Conservation (phyloP, 2,113 vertebrate genomes). For the Oreocharis arfaki region DNA sequence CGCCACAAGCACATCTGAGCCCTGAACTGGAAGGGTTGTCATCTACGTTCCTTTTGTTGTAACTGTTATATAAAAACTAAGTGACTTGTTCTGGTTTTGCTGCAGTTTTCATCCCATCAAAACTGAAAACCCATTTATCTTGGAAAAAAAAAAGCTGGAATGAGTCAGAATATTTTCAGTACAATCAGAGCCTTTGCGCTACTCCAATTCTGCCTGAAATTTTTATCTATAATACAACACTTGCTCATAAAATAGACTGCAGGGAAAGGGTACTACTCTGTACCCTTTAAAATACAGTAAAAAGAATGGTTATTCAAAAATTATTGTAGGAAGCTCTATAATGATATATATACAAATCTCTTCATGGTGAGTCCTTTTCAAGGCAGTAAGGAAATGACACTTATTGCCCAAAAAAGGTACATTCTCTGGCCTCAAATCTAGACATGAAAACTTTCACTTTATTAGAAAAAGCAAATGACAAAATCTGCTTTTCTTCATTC, state of each 20-base stretch:
- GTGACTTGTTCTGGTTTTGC: neutral
- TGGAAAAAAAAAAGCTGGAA: neutral
- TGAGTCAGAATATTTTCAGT: neutral
- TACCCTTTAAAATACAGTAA: neutral
- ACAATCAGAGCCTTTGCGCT: fast-evolving
- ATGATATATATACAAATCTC: neutral
- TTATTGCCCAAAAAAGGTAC: neutral
- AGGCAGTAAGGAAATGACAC: neutral
- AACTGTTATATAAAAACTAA: neutral
- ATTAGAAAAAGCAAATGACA: neutral
- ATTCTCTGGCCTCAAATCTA: neutral
- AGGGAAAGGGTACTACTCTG: neutral
- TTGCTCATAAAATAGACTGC: neutral
- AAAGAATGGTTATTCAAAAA: neutral
- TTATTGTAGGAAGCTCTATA: neutral
- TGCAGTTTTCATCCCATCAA: neutral
- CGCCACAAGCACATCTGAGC: neutral
- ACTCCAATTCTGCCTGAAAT: neutral
- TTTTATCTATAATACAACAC: neutral
- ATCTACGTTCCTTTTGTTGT: neutral
- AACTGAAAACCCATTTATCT: neutral
- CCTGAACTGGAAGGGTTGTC: too few species aligned
- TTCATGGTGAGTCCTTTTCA: neutral
- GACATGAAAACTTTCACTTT: neutral
- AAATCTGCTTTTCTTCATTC: neutral